Evolutionary conservation across 1,140 invertebrate genomes (phyloP), one percentile per base, ranked within the genome.

Genomic region (Apis cerana): DNA sequence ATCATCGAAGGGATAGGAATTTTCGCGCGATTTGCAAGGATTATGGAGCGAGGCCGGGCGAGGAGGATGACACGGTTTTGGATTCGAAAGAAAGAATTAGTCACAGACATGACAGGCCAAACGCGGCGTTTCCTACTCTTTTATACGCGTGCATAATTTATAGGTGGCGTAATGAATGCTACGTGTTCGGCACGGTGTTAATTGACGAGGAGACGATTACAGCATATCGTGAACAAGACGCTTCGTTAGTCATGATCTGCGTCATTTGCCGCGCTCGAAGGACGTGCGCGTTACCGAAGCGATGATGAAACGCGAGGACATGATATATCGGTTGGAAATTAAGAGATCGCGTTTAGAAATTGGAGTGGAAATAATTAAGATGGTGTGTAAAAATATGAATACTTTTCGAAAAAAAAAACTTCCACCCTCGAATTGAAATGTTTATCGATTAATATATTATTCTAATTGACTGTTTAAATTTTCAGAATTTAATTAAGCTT

Each of bases 151-250:
- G 82, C 85, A 88, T 91, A 89, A 87, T 89, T 90, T 85, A 85
- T 85, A 84, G 84, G 80, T 88, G 90, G 86, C 83, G 89, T 85
- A 90, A 91, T 89, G 84, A 91, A 91, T 58, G 80, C 52, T 33
- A 50, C 70, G 83, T 64, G 80, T 85, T 85, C 75, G 88, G 61
- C 77, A 70, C 83, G 80, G 80, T 90, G 89, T 91, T 91, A 91
- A 92, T 92, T 92, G 91, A 87, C 79, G 78, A 77, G 85, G 68
- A 89, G 89, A 89, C 88, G 89, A 92, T 88, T 89, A 90, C 87
- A 78, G 80, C 84, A 90, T 80, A 79, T 89, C 86, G 85, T 86
- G 90, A 91, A 91, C 90, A 91, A 88, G 89, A 85, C 76, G 82
- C 82, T 88, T 84, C 90, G 89, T 91, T 90, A 91, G 87, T 89